Conservation (phyloP, 2,888 invertebrate species). For the Cheilosia pagana region DNA sequence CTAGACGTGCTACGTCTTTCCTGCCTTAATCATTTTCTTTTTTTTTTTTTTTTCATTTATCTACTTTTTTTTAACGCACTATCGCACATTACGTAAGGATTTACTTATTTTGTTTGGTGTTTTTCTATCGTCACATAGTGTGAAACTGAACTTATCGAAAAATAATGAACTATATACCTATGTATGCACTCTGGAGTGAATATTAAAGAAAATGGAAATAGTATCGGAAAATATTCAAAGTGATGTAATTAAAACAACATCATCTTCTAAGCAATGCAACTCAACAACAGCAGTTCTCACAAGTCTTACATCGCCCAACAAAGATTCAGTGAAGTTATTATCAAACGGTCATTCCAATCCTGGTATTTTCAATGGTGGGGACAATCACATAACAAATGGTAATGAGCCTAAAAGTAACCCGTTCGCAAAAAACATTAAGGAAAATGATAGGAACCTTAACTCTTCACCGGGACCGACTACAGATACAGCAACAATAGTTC, state of each 20-base stretch:
- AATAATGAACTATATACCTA: slow-evolving; percentile 6
- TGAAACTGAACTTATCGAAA: neutral
- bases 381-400: slow-evolving; percentile 52
- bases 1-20: no score
- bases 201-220: slow-evolving; percentile 41
- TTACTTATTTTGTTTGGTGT: neutral
- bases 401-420: slow-evolving; percentile 64
- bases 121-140: neutral
- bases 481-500: slow-evolving; percentile 57
- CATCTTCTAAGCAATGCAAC: slow-evolving; percentile 29
- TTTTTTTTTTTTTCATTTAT: no score
- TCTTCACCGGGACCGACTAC: slow-evolving; percentile 57
- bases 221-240: slow-evolving; percentile 27
- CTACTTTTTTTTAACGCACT: no score
- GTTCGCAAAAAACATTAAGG: slow-evolving; percentile 51
- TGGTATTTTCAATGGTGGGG: slow-evolving; percentile 33
- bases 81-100: neutral
- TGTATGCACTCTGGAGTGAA: slow-evolving; percentile 8
- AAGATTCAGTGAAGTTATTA: slow-evolving; percentile 39
- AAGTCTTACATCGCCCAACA: slow-evolving; percentile 19
- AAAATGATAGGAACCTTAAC: slow-evolving; percentile 34
- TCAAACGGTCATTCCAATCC: slow-evolving; percentile 43
- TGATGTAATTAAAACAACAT: slow-evolving; percentile 20
- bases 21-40: no score
- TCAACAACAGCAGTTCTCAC: neutral